Evolutionary conservation across 2,113 vertebrate species (phyloP), one percentile per base, ranked within the genome.

Genomic region (Leucoraja erinaceus): DNA sequence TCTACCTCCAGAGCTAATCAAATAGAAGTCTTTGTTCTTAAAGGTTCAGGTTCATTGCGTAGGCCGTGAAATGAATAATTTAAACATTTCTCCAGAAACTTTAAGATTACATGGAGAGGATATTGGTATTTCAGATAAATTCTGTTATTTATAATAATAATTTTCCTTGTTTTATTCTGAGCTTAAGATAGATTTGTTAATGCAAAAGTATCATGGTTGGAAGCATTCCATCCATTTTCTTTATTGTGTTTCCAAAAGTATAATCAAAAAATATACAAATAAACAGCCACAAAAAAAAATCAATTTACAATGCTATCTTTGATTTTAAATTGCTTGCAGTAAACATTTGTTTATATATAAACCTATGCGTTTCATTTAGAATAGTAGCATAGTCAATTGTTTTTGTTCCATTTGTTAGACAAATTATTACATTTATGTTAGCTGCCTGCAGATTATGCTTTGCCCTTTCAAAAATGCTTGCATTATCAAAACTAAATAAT

Each of bases 321-420:
- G n/a, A 90, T 70, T 61, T n/a, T 70, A 68, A 90, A 68, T 90
- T 90, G 86, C 63, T 6, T 70, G 18, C 18, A 18, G 86, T 70
- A 63, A 68, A 63, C 68, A 31, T 68, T 90, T n/a, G 86, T 90
- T 90, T n/a, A 47, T 90, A 38, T 70, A 90, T 47, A 90, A 68
- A 70, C 66, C 63, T 90, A 70, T 70, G 14, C 31, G 22, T 90
- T 90, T 47, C 38, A 47, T 47, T 47, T 47, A 47, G 38, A 68
- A 11, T n/a, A 66, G 61, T 90, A 90, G 33, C 63, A 33, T 38
- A 90, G 63, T 90, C 59, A 90, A 25, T n/a, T 90, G 63, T 18
- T 68, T 90, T 7, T 8, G 33, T 70, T 47, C 38, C 38, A 47
- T 90, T 61, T 70, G 4, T 6, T 18, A 68, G 31, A 90, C 61